Evolutionary conservation across 37 sponge, comb jelly and placozoan genomes (phyloP), one percentile per base, ranked within the genome.

Genomic region (Eunapius fragilis): DNA sequence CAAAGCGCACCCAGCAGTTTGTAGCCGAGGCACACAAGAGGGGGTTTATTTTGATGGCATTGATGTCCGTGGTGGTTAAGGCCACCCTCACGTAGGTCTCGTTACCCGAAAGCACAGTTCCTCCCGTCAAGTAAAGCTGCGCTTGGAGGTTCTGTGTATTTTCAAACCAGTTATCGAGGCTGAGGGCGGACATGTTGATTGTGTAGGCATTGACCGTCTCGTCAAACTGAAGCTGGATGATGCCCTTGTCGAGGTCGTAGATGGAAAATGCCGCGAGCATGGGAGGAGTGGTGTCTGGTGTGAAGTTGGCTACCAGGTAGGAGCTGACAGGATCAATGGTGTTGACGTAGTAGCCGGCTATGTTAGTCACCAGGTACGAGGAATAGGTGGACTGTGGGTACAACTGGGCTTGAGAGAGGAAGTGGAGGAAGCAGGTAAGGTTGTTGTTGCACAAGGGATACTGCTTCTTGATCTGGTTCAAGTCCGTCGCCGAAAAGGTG

Each of bases 191-290:
- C 19, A 92, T 33, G 37, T 86, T 74, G 13, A 97, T 71, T 0
- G 95, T 88, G 5, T 80, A 75, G 17, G 80, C 87, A 80, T 92
- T 89, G 26, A 97, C 70, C 0, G 91, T 94, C 72, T 97, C 97
- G 37, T 91, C 86, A 78, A 97, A 97, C 33, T 68, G 70, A 2
- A 97, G 76, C 0, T 58, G 35, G 27, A 94, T 58, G 3, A 76
- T 14, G 50, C 97, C 97, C 24, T 37, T 31, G 73, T 97, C 72
- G 5, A 92, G 82, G 70, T 97, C 91, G 83, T 95, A 94, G 26
- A 72, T 47, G 27, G 76, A 47, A 58, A 97, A 92, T 0, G 78
- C 31, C 5, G 26, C 85, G 10, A 96, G 78, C 22, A 0, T 81
- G 19, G 97, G 94, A 22, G 80, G 69, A 11, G 92, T 96, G 10